Conservation (phyloP, 1,140 invertebrate species). For the Diploscapter pachys region DNA sequence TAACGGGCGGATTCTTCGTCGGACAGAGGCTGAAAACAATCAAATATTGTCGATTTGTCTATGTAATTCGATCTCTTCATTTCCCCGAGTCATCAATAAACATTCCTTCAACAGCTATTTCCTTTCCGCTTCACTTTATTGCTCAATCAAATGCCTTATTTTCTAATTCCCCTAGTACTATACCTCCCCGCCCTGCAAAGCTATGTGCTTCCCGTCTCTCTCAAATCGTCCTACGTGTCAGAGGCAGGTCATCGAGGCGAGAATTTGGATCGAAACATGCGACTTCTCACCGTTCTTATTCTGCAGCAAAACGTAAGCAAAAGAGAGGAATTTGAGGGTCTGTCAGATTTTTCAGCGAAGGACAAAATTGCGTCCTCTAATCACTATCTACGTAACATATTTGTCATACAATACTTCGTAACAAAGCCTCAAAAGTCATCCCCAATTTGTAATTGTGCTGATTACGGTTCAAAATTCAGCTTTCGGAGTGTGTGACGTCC, state of each 20-base stretch:
- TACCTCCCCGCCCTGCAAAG: background rate
- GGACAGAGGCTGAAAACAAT: conserved; percentile 41
- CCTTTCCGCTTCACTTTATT: background rate
- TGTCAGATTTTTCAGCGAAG: background rate
- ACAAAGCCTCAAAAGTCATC: too few species aligned
- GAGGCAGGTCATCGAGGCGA: conserved; percentile 29
- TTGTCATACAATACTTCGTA: too few species aligned
- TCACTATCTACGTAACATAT: conserved; percentile 7
- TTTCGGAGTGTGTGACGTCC: too few species aligned
- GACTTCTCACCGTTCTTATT: conserved; percentile 30
- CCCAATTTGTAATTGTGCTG: too few species aligned
- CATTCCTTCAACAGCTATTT: background rate
- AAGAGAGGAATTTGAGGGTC: background rate
- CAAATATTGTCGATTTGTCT: conserved; percentile 1
- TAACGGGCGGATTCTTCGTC: conserved; percentile 40
- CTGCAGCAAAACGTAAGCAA: conserved; percentile 35
- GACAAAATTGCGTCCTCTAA: background rate
- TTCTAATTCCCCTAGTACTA: background rate
- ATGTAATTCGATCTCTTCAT: background rate
- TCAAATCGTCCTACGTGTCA: conserved; percentile 10
- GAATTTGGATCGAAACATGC: conserved; percentile 35
- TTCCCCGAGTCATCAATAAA: background rate
- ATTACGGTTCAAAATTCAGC: too few species aligned
- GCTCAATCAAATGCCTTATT: background rate
- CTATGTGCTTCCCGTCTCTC: background rate